These are phyloP conservation scores for Trichopria drosophilae DNA, from an alignment of 2,888 invertebrate species.

Conservation along the genomic window DNA sequence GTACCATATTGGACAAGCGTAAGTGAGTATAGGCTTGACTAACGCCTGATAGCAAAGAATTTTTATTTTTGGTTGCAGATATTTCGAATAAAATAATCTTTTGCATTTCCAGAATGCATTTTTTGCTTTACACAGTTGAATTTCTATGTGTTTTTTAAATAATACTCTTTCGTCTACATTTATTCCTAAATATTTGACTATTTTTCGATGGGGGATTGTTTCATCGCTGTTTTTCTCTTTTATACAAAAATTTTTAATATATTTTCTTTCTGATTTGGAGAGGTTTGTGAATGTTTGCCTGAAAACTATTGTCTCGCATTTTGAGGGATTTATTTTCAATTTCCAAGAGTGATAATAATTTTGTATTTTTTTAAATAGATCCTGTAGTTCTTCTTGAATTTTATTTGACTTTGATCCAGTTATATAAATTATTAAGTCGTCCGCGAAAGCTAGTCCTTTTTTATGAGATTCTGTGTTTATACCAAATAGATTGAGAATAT, in stretches of 20 bases:
- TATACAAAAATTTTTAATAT: conserved; percentile 11
- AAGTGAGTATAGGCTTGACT: conserved; percentile 1
- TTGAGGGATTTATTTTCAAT: conserved; percentile 18
- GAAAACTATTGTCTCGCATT: conserved; percentile 27
- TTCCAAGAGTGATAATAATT: conserved; percentile 16
- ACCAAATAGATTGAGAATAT: neutral
- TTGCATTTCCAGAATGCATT: neutral
- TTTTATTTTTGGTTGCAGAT: neutral
- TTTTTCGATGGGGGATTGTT: conserved; percentile 2
- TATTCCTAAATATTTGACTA: conserved; percentile 15
- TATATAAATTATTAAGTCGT: neutral
- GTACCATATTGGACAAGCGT: conserved; percentile 7
- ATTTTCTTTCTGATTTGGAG: neutral
- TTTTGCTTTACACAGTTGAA: conserved; percentile 6
- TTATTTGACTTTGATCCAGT: neutral
- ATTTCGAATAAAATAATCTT: neutral
- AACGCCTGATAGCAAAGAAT: neutral
- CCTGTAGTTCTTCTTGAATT: conserved; percentile 1
- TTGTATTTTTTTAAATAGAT: conserved; percentile 5
- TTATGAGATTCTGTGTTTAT: neutral
- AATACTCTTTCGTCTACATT: conserved; percentile 19
- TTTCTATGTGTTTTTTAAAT: conserved; percentile 8
- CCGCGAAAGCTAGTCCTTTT: conserved; percentile 4
- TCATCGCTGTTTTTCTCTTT: conserved; percentile 4
- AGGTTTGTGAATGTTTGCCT: neutral